Evolutionary conservation across 2,888 invertebrate genomes (phyloP), one percentile per base, ranked within the genome.

Genomic region (Charanyca ferruginea): DNA sequence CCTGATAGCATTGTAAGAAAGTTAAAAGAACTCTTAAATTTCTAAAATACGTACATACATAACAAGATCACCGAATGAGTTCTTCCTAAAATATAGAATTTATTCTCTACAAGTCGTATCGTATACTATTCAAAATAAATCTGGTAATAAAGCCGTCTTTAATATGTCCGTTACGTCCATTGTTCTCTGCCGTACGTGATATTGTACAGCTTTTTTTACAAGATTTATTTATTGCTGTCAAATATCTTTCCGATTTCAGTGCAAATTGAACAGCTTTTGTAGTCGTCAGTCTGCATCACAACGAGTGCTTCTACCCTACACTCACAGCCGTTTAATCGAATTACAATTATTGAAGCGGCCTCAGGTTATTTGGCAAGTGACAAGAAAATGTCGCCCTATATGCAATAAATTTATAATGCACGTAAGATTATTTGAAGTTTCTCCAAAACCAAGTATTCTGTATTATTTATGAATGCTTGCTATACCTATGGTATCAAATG

Each of bases 81-180:
- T 35, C 25, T 52, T 48, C 53, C 41, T 42, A 35, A 64, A 53
- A 53, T 64, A 57, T 52, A 41, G 20, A 60, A 13, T 42, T 22
- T 28, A 47, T 47, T 22, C 42, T 53, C n/a, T 38, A 25, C 20
- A 25, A 25, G 35, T 38, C 16, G 28, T 54, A 42, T 51, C 54
- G 42, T 42, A 38, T 41, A 68, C 66, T 59, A 59, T 51, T 68
- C 49, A 66, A 49, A 66, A 59, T 54, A 54, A 53, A 68, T 49
- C 44, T 49, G 25, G 53, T 48, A 44, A 66, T 66, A 66, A 68
- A 68, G 35, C 58, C 54, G 66, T 68, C 58, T 54, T 22, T 54
- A 59, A 42, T 52, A 47, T 65, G 57, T 52, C 41, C 44, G 49
- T 55, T 23, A 32, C 41, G 42, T 65, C 35, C 48, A 35, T 35